Conservation (phyloP, 30 jellyfish, hydroid and myxozoan genomes). For the Cassiopea xamachana region DNA sequence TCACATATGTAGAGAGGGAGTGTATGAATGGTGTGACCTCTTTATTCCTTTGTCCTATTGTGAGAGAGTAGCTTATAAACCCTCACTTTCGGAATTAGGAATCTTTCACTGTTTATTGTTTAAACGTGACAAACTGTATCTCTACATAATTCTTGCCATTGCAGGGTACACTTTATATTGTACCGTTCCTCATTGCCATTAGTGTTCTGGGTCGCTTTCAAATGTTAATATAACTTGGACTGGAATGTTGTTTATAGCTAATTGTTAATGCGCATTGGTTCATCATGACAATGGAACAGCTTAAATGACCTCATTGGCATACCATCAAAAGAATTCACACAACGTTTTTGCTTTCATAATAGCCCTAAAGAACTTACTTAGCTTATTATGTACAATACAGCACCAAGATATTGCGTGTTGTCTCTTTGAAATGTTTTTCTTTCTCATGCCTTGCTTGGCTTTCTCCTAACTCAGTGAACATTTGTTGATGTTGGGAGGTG, state of each 20-base stretch:
- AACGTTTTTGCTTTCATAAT: not conserved
- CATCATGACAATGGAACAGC: not conserved
- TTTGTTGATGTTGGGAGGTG: too few species aligned
- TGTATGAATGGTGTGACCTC: not conserved
- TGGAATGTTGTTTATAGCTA: not conserved
- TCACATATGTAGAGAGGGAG: not conserved
- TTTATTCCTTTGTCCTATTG: not conserved
- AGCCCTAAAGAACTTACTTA: not conserved
- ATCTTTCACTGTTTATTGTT: not conserved
- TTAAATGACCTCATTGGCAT: constrained; percentile 20
- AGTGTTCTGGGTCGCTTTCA: not conserved
- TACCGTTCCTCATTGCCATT: not conserved
- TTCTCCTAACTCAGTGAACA: not conserved
- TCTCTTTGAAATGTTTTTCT: not conserved
- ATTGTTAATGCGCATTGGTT: not conserved
- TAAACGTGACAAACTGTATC: not conserved
- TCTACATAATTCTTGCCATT: not conserved
- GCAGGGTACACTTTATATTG: not conserved
- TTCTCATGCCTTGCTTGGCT: not conserved
- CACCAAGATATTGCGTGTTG: not conserved
- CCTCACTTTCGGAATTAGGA: not conserved
- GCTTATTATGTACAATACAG: not conserved
- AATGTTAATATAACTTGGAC: not conserved
- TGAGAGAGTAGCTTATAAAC: not conserved
- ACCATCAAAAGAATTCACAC: not conserved